Base-by-base conservation (phyloP, 1,140 invertebrate species). In the Oncopodura yosiiana region DNA sequence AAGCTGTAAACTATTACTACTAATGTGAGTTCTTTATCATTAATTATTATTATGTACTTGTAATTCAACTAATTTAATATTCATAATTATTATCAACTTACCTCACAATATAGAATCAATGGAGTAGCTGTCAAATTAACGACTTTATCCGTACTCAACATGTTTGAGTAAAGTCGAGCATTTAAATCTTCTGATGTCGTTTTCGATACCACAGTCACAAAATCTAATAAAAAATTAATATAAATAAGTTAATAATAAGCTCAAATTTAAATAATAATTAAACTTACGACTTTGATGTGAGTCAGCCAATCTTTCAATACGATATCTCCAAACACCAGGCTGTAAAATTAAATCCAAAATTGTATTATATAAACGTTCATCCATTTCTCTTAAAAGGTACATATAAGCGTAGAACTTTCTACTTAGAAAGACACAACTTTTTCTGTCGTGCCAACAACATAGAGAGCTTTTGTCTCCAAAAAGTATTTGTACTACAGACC, bases 201-300 rank as follows among this genome's bases (percentile, higher is more conserved):
- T 53, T 58, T 58, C 49, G 64, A 56, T 58, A 64, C 51, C 58
- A 66, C 58, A 49, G 61, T 39, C 49, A 60, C 49, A 51, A 36
- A 44, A 27, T 41, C 38, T 16, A 50, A 3, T 39, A 26, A 38
- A 39, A 26, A 19, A 37, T 4, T 49, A 9, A 24, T 9, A 23
- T 19, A 44, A 24, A 6, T 24, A 4, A 44, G 5, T 23, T 44
- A 24, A 9, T 24, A 8, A 11, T 44, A 23, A 3, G 9, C 4
- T 23, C 16, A 23, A 11, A 6, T 21, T 19, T 19, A n/a, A 24
- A 30, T n/a, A 30, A 4, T 11, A 18, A 69, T 77, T 74, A 8
- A 77, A 68, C 56, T 71, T 76, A 64, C 77, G 75, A 26, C 76
- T 75, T 65, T 78, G 77, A 23, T 76, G 77, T 59, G 73, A 76